phyloP scores from a whole-genome alignment of 1,140 invertebrate species.

The Ceratina calcarata region DNA sequence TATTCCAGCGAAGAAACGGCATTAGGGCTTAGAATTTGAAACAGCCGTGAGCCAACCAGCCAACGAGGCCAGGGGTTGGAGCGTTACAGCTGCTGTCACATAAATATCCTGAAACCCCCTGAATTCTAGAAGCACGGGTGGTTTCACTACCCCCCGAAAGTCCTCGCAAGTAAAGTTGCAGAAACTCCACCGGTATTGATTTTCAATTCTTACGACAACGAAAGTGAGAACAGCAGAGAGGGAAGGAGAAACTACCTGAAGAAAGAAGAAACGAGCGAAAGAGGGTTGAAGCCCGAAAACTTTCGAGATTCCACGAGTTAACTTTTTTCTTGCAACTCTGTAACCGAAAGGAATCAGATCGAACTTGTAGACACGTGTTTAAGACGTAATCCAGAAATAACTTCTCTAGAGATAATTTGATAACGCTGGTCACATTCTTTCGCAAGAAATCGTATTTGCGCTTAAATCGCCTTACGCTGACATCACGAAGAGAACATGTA shows the following conservation, averaged over 20 bases:
- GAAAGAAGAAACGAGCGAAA: not conserved
- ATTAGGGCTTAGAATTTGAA: conserved; percentile 63
- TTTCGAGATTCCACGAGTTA: conserved; percentile 28
- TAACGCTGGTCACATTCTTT: too few species aligned
- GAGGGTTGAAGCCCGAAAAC: conserved; percentile 17
- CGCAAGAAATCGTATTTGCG: not conserved
- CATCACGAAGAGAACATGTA: too few species aligned
- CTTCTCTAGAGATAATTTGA: too few species aligned
- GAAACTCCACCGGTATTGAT: conserved; percentile 70
- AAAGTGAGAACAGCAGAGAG: conserved; percentile 12
- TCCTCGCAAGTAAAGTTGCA: conserved; percentile 63
- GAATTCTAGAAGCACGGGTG: conserved; percentile 60
- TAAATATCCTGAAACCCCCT: conserved; percentile 70
- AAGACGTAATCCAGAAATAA: not conserved
- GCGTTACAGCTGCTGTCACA: conserved; percentile 70
- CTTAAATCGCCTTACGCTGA: too few species aligned
- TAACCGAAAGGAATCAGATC: not conserved
- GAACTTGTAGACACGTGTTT: not conserved
- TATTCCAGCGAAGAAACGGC: conserved; percentile 34
- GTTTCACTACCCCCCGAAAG: conserved; percentile 13
- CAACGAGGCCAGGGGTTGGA: conserved; percentile 47
- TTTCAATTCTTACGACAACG: conserved; percentile 65
- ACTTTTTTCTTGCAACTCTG: conserved; percentile 2
- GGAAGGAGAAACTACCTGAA: not conserved
- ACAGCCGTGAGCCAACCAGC: conserved; percentile 48